These are phyloP conservation scores for Dryocosmus kuriphilus DNA, from an alignment of 2,888 invertebrate species.

Conservation along the genomic window DNA sequence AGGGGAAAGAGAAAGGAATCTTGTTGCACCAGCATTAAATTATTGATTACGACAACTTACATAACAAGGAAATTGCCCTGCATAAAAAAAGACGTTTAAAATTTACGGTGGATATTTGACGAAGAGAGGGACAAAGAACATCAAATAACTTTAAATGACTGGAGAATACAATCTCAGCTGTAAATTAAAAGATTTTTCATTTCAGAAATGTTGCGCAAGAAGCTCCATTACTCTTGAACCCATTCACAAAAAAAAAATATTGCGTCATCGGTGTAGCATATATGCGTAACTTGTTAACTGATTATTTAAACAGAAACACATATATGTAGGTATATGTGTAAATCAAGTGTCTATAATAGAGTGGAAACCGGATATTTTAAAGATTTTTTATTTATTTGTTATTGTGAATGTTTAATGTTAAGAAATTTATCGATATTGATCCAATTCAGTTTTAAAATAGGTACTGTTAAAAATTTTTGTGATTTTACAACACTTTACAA, in stretches of 20 bases:
- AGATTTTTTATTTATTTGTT: no score
- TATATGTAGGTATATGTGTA: no score
- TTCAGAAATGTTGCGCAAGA: slow-evolving; percentile 1
- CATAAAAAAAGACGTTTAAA: neutral
- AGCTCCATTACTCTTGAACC: neutral
- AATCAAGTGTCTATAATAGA: no score
- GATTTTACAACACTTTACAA: no score
- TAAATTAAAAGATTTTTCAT: slow-evolving; percentile 1
- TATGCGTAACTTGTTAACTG: no score
- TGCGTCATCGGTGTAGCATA: neutral
- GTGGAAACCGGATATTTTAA: no score
- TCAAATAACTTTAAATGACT: neutral
- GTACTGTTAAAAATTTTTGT: no score
- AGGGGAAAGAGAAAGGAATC: slow-evolving; percentile 38
- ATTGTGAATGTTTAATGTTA: no score
- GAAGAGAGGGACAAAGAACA: slow-evolving; percentile 7
- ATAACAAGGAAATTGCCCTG: slow-evolving; percentile 11
- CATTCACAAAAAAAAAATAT: slow-evolving; percentile 22
- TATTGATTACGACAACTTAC: neutral
- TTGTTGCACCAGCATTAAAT: slow-evolving; percentile 9
- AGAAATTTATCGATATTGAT: no score
- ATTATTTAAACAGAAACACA: no score
- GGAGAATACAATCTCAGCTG: neutral
- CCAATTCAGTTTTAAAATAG: no score
- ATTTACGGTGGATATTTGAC: neutral